Conservation (phyloP, 2,113 vertebrate genomes). For the Noctilio leporinus region DNA sequence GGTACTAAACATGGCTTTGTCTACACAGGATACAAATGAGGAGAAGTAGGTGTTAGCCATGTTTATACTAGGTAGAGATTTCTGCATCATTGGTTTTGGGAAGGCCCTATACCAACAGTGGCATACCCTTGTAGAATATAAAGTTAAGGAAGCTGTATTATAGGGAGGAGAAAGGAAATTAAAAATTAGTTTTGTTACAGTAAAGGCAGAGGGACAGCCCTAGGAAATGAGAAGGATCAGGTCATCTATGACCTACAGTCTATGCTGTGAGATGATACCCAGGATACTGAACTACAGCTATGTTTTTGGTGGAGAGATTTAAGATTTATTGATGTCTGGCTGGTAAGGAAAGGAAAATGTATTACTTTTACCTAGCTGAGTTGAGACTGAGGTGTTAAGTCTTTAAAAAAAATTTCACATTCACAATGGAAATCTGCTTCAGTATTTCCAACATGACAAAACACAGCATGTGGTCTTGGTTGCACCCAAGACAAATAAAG, state of each 20-base stretch:
- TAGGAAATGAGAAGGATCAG: conserved; percentile 8
- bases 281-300: neutral
- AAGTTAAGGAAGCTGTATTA: neutral
- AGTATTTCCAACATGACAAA: conserved; percentile 19
- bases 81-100: neutral
- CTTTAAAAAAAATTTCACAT: conserved; percentile 30
- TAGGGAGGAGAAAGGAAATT: neutral
- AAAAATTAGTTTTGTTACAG: neutral
- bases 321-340: conserved; percentile 45
- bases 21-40: neutral
- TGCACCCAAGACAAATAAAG: conserved; percentile 59
- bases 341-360: conserved; percentile 29
- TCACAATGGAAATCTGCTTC: conserved; percentile 37
- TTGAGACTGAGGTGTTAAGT: conserved; percentile 26
- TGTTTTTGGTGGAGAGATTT: neutral
- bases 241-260: neutral
- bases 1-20: neutral
- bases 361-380: conserved; percentile 33
- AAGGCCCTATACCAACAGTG: neutral
- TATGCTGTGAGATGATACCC: neutral
- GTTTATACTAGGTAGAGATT: neutral
- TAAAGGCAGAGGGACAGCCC: neutral
- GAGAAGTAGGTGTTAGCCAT: neutral
- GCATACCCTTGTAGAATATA: neutral
- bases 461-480: conserved; percentile 11